phyloP scores from a whole-genome alignment of 1,140 invertebrate genomes.

The Yoshiicerus persimilis region DNA sequence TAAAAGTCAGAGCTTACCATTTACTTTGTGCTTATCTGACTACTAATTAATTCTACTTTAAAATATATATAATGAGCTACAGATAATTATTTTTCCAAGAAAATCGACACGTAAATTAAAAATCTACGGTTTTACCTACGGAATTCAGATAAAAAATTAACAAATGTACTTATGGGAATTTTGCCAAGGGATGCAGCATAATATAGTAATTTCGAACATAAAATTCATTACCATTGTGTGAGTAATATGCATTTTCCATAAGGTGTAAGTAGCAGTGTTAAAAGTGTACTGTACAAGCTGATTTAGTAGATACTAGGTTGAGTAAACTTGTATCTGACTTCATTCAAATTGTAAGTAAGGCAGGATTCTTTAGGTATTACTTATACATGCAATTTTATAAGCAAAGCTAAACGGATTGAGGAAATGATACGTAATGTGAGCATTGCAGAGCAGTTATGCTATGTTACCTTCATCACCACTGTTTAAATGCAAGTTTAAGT shows the following conservation, averaged over 20 bases:
- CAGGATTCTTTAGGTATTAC: too few species aligned
- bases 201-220: not conserved
- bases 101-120: not conserved
- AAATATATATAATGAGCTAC: too few species aligned
- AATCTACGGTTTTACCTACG: not conserved
- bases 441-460: not conserved
- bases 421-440: not conserved
- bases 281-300: not conserved
- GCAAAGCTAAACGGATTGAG: not conserved
- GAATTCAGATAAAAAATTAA: not conserved
- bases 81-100: not conserved
- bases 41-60: not conserved
- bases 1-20: conserved; percentile 14
- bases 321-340: not conserved
- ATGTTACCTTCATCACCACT: not conserved
- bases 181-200: not conserved
- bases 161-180: not conserved
- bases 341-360: too few species aligned
- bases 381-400: not conserved
- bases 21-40: not conserved
- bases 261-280: too few species aligned
- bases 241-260: too few species aligned
- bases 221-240: not conserved
- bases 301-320: not conserved
- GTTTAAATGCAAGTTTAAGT: not conserved